Base-by-base conservation (phyloP, 2,113 vertebrate species). In the Cheirogaleus medius region DNA sequence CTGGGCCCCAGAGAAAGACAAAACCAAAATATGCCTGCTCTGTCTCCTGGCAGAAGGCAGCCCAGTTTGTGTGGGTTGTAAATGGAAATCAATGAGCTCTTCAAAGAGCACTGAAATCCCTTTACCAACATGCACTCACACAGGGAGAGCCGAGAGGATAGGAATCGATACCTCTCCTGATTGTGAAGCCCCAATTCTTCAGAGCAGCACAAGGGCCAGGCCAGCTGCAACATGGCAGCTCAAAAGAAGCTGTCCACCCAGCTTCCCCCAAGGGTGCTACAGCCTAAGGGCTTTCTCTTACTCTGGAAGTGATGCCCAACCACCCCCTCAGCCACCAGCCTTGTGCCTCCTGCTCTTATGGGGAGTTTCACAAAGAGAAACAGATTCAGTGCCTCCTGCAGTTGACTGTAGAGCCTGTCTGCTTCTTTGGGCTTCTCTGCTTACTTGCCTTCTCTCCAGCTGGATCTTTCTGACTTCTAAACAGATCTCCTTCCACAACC, bases 11-110 rank as follows among this genome's bases (percentile, higher is more conserved):
- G 64, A 96, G 80, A 92, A 73, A 74, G 76, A 60, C 71, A 94
- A 66, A 74, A 63, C 13, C 8, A 7, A 68, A 80, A 85, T 34
- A 71, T 6, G 4, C 52, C 23, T 20, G 8, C 52, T 42, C 78
- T 68, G 32, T 77, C 56, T 89, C 78, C 21, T 47, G 73, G 54
- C 49, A 49, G 77, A 52, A 96, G 37, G 47, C 60, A 80, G 23
- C 76, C 47, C 8, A n/a, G 34, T 20, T 88, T 77, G 86, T 88
- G 91, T 92, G 78, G 97, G 68, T 6, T 83, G 77, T 98, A 97
- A 98, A 96, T 32, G 91, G 95, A 98, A 98, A 99, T 98, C 98
- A 97, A 98, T 98, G 92, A 18, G 56, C 66, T 97, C 86, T 98
- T 98, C 97, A 98, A 96, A 98, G 97, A 87, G n/a, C 81, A 69